Base-by-base conservation (phyloP, 1,140 invertebrate genomes). In the Calosoma granatense region DNA sequence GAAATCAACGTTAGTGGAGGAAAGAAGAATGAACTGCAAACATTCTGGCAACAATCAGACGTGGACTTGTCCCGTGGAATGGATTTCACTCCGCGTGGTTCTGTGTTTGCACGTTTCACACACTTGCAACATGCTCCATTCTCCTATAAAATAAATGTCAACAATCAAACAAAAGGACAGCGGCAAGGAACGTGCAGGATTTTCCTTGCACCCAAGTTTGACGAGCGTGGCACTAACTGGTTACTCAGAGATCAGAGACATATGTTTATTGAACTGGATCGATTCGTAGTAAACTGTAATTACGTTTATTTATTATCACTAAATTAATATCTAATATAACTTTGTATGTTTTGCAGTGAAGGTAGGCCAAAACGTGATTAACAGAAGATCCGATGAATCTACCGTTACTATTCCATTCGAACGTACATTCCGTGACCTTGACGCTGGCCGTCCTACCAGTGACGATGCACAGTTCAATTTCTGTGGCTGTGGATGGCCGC, bases 401-500 rank as follows among this genome's bases (percentile, higher is more conserved):
- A 77, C 77, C n/a, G 76, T 86, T 9, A 84, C 82, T 0, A 81
- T 85, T 63, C 79, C 82, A 2, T 82, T 80, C 58, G 81, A 83
- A 47, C 72, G 77, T 26, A 82, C 79, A 2, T 86, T 85, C 73
- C 71, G 80, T 12, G 74, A 83, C 54, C 66, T 85, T 43, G 68
- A 76, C 0, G 65, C 68, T 0, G 76, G 70, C 53, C 74, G 83
- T 0, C 81, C 82, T 1, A 71, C 72, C 0, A 79, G 78, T 2
- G 65, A 68, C 0, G 64, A 77, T 20, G 76, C 76, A 0, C 75
- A 80, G 63, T 86, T 84, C 70, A 85, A 87, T 68, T 88, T 86
- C 76, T 92, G 90, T 70, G 88, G 89, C 30, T 92, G 89, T 68
- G 90, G 90, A 47, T 92, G 88, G 88, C 90, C 90, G 1, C 81